Evolutionary conservation across 2,797 vertebrate species (phyloP).

Genomic region (Sebastes miniatus): DNA sequence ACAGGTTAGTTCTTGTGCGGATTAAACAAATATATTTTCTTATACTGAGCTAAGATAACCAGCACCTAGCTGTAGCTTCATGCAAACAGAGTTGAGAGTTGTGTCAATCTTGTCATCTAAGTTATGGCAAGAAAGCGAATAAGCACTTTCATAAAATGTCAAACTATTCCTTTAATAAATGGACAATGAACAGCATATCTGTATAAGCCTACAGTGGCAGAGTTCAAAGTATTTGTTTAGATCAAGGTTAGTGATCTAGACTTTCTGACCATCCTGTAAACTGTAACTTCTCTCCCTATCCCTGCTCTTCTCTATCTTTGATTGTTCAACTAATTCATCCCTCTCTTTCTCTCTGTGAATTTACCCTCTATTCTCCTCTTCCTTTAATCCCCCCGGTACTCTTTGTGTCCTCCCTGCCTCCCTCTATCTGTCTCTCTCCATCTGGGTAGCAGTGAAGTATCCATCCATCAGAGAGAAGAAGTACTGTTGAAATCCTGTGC

Average conservation of each 20-base stretch:
- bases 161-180: neutral
- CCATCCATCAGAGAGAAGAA: constrained; percentile 73
- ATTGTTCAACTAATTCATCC: neutral
- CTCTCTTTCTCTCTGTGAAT: neutral
- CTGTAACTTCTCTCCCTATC: neutral
- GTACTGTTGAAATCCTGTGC: constrained; percentile 65
- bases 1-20: neutral
- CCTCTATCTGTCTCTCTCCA: constrained; percentile 38
- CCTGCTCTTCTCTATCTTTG: neutral
- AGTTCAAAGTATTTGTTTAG: neutral
- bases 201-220: neutral
- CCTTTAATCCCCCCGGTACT: constrained; percentile 18
- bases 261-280: neutral
- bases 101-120: neutral
- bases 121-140: neutral
- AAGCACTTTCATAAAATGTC: neutral
- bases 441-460: constrained; percentile 53
- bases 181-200: neutral
- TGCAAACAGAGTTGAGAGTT: neutral
- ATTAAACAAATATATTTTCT: neutral
- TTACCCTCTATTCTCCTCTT: constrained; percentile 2
- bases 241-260: neutral
- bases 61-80: neutral
- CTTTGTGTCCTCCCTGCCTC: constrained; percentile 4
- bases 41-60: accelerated